Evolutionary conservation across 2,797 vertebrate species (phyloP), one percentile per base, ranked within the genome.

Genomic region (Taeniopygia guttata): DNA sequence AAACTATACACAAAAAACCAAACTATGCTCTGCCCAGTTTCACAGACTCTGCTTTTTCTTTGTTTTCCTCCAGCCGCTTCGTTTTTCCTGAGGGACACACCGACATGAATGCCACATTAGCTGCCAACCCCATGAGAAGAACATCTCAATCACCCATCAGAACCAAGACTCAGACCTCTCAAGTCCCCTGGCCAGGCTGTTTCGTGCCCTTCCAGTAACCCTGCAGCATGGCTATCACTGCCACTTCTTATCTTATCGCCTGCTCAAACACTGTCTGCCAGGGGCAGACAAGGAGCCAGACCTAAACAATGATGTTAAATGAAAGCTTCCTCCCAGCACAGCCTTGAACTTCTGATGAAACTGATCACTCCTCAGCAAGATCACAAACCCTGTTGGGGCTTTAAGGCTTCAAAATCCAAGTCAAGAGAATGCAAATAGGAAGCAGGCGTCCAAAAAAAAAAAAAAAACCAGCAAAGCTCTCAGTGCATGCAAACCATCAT

Each of bases 161-260:
- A 94, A 59, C 25, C 27, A 63, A 55, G 83, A 87, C 85, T 80
- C 85, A 93, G 89, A 55, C 26, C 75, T 70, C 90, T 29, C 0
- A 43, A 92, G 82, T 80, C 76, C 93, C 68, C 68, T 36, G 64
- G 84, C 84, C 94, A 95, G 91, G 30, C 86, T 82, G 91, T 42
- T 96, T 60, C 64, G 21, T 95, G 94, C 85, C 95, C 94, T 95
- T 23, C 42, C 94, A 95, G 93, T 96, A 95, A 96, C 92, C 95
- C 94, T 80, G 84, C 87, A 94, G 95, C 92, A 13, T 10, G 58
- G 91, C 70, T 95, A 96, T 96, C 82, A 21, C 95, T 96, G 94
- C 88, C 96, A 90, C 95, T 93, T 89, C 93, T 94, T 95, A 97
- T 96, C 94, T 95, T 77, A 93, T 95, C 72, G 5, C 58, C 11